Conservation (phyloP, 2,888 invertebrate genomes). For the Lochmaea capreae region DNA sequence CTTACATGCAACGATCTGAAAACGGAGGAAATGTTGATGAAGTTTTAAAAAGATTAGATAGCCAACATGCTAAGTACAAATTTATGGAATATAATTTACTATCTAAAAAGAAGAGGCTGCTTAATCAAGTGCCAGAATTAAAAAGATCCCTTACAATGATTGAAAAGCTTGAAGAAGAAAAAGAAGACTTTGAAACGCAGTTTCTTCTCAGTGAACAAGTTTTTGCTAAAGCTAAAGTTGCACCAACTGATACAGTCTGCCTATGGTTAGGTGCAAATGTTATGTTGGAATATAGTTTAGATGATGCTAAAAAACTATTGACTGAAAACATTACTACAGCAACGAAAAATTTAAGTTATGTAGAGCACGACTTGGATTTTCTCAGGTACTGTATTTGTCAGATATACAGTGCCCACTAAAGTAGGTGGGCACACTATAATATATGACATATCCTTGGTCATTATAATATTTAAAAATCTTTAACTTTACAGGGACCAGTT, state of each 20-base stretch:
- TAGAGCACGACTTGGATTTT: conserved; percentile 94
- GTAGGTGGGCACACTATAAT: too few species aligned
- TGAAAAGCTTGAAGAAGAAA: conserved; percentile 84
- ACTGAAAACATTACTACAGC: conserved; percentile 87
- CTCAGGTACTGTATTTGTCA: conserved; percentile 72
- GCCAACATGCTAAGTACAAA: conserved; percentile 95
- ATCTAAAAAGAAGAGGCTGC: conserved; percentile 86
- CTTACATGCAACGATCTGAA: conserved; percentile 87
- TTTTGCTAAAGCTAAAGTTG: conserved; percentile 81
- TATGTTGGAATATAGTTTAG: conserved; percentile 95
- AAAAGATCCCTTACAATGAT: conserved; percentile 93
- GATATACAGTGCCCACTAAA: too few species aligned
- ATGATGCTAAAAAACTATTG: conserved; percentile 88
- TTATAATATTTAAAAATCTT: neutral
- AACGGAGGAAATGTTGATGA: conserved; percentile 86
- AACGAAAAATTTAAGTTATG: conserved; percentile 82
- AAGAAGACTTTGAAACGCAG: conserved; percentile 85
- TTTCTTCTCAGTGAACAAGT: conserved; percentile 93
- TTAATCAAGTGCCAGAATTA: conserved; percentile 94
- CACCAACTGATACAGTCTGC: conserved; percentile 90
- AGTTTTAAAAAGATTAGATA: conserved; percentile 88
- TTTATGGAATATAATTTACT: conserved; percentile 95
- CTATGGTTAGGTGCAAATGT: conserved; percentile 92
- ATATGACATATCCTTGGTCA: neutral
- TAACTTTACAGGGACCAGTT: conserved; percentile 85